Percentiles rank a stretch among this genome's conserved stretches.
phyloP scores from a whole-genome alignment of 2,797 vertebrate species.

The Pteropus rufus region DNA sequence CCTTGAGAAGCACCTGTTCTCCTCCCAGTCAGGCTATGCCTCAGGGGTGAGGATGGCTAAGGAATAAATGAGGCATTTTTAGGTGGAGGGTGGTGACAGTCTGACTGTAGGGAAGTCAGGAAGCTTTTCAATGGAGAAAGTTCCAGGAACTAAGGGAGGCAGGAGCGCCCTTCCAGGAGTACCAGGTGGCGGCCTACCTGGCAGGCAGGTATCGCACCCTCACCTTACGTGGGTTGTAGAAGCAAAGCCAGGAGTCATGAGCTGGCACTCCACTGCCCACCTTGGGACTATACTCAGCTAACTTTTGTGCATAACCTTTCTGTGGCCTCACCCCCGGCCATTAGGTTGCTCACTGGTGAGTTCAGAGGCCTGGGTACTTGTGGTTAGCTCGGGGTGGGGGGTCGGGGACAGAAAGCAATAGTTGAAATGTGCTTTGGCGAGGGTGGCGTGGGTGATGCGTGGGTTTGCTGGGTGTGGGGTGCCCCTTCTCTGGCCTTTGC shows the following conservation, averaged over 20 bases:
- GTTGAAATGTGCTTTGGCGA: background rate
- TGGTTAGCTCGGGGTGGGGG: too few relatives aligned
- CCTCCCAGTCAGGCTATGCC: background rate
- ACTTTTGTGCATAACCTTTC: background rate
- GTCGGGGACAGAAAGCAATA: background rate
- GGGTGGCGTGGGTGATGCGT: background rate
- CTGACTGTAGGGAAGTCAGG: background rate
- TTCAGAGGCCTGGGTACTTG: background rate
- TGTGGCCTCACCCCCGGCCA: rapidly evolving
- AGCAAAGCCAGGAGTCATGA: background rate
- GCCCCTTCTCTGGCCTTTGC: background rate
- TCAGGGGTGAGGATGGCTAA: rapidly evolving
- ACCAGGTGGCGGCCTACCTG: background rate
- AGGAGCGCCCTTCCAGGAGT: too few relatives aligned
- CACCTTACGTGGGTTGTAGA: background rate
- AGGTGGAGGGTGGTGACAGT: background rate
- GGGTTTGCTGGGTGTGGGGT: background rate
- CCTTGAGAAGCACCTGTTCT: background rate
- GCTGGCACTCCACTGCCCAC: background rate
- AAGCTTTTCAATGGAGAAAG: background rate
- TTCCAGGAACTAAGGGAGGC: background rate
- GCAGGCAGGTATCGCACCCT: background rate
- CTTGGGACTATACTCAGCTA: background rate
- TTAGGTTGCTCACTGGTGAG: background rate
- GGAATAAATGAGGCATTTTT: background rate